Conservation (phyloP, 2,113 vertebrate species). For the Oreochromis spilurus region DNA sequence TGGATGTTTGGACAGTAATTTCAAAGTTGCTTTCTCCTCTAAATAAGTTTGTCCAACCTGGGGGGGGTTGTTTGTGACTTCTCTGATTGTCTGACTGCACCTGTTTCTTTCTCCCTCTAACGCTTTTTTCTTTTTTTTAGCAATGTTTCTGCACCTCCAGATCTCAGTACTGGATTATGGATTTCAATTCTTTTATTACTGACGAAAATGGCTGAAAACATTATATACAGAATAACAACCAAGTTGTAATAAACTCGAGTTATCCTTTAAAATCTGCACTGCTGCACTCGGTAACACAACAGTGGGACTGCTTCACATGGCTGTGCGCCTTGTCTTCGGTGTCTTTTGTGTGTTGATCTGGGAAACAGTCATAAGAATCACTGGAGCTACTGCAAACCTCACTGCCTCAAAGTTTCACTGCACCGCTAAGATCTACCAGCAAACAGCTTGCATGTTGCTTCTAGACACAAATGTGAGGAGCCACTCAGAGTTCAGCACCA, state of each 20-base stretch:
- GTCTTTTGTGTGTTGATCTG: neutral
- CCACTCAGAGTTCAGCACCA: neutral
- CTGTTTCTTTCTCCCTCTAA: neutral
- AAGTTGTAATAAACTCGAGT: neutral
- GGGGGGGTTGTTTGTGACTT: neutral
- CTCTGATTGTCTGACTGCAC: neutral
- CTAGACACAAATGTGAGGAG: neutral
- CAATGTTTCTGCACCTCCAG: neutral
- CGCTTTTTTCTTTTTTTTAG: fast-evolving
- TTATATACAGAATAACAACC: neutral
- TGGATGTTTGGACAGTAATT: neutral
- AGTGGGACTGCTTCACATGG: neutral
- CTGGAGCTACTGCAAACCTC: neutral
- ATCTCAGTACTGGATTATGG: neutral
- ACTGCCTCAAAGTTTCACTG: neutral
- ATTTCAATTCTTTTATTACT: neutral
- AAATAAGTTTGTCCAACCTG: neutral
- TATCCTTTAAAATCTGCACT: neutral
- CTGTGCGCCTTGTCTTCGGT: neutral
- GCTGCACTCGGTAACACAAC: neutral
- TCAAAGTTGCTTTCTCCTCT: neutral
- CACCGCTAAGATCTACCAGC: neutral
- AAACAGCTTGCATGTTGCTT: neutral
- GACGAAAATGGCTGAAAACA: fast-evolving
- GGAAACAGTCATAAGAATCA: neutral